phyloP scores from a whole-genome alignment of 2,888 invertebrate species.

The Antheraea yamamai region DNA sequence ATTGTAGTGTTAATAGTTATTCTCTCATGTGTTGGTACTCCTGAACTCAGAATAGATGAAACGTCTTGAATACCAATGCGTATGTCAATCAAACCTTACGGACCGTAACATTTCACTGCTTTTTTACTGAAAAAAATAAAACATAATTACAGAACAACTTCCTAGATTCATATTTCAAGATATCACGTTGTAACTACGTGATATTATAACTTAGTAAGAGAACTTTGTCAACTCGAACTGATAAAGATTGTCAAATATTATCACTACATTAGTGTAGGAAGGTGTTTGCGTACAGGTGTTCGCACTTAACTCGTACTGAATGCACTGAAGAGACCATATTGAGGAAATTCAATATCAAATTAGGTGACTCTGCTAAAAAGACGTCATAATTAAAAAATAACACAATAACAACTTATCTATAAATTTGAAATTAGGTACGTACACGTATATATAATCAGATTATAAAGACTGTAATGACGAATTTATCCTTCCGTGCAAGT shows the following conservation, averaged over 20 bases:
- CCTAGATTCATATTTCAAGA: not conserved
- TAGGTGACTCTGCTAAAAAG: not conserved
- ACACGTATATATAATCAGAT: not conserved
- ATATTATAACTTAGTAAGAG: constrained; percentile 4
- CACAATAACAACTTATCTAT: not conserved
- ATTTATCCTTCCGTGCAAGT: not conserved
- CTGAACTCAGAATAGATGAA: not conserved
- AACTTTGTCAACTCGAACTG: constrained; percentile 20
- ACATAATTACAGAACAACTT: not conserved
- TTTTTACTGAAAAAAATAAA: not conserved
- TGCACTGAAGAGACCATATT: constrained; percentile 37
- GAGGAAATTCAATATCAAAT: constrained; percentile 10
- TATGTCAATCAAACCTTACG: not conserved
- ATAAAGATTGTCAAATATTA: constrained; percentile 34
- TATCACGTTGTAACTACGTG: constrained; percentile 19
- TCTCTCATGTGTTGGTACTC: not conserved
- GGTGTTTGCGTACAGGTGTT: constrained; percentile 53
- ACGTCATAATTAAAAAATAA: not conserved
- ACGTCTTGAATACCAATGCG: not conserved
- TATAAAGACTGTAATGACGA: not conserved
- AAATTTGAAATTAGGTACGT: not conserved
- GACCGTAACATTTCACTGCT: not conserved
- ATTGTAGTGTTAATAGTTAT: too few relatives aligned
- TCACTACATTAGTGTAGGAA: constrained; percentile 14
- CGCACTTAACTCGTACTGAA: constrained; percentile 52